phyloP scores from a whole-genome alignment of 2,888 invertebrate genomes.

The Celastrina argiolus region DNA sequence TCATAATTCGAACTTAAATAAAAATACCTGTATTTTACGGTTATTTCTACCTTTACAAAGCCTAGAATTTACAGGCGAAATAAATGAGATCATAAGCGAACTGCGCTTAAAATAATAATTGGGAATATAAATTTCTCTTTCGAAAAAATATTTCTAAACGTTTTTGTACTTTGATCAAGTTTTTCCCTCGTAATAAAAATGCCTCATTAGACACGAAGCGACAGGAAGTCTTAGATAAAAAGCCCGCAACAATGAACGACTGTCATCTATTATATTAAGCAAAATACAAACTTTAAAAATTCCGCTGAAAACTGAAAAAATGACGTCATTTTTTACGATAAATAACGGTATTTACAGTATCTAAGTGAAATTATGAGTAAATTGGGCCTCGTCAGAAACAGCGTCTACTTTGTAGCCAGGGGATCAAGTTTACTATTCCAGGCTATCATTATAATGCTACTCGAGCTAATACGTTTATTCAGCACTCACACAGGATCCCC shows the following conservation, averaged over 20 bases:
- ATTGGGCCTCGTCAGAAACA: not conserved
- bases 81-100: constrained; percentile 1
- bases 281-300: constrained; percentile 18
- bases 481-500: no score
- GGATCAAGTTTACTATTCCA: not conserved
- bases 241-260: constrained; percentile 28
- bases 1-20: not conserved
- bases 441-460: not conserved
- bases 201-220: constrained; percentile 21
- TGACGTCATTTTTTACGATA: not conserved
- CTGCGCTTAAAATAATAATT: constrained; percentile 14
- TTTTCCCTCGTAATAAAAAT: constrained; percentile 20
- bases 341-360: constrained; percentile 4
- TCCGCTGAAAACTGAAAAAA: not conserved
- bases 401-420: not conserved
- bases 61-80: not conserved
- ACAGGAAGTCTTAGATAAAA: constrained; percentile 18
- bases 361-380: not conserved
- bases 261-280: constrained; percentile 4
- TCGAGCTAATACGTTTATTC: no score
- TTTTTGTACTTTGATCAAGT: constrained; percentile 19
- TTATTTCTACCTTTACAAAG: not conserved
- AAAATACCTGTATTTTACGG: not conserved
- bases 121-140: not conserved
- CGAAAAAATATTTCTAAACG: not conserved